These are phyloP conservation scores for Oceanodroma leucorhoa DNA, from an alignment of 2,797 vertebrate genomes.

Conservation along the genomic window DNA sequence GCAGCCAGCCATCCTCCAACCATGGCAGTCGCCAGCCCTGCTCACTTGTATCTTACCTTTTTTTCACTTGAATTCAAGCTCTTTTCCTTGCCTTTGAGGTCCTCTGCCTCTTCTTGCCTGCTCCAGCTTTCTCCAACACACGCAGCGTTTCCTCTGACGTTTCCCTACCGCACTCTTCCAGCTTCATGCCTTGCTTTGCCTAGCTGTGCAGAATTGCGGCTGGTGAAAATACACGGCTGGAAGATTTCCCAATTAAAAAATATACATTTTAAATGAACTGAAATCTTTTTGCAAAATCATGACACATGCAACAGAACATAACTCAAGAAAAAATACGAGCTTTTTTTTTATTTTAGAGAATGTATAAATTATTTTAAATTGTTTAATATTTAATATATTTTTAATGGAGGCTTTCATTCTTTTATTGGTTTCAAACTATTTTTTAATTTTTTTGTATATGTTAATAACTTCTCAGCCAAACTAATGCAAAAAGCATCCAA, in stretches of 20 bases:
- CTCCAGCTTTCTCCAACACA: not conserved
- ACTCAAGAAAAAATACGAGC: fast-evolving
- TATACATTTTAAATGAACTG: not conserved
- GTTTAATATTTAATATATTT: not conserved
- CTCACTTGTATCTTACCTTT: not conserved
- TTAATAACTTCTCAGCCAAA: not conserved
- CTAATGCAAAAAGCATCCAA: not conserved
- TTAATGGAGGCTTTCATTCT: not conserved
- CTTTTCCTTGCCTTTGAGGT: not conserved
- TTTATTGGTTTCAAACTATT: not conserved
- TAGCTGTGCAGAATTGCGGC: not conserved
- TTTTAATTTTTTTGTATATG: not conserved
- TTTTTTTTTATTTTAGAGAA: not conserved
- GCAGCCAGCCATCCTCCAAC: not conserved
- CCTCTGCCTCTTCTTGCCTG: not conserved
- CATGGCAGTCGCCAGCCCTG: not conserved
- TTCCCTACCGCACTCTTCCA: not conserved
- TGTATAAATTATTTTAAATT: not conserved
- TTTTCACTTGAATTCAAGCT: not conserved
- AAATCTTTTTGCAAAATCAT: not conserved
- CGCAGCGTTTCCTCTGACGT: fast-evolving
- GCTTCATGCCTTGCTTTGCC: not conserved
- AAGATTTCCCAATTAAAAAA: not conserved
- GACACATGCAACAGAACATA: not conserved
- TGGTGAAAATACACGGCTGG: not conserved